Conservation (phyloP, 2,888 invertebrate species). For the Drosophila nr. fundita region DNA sequence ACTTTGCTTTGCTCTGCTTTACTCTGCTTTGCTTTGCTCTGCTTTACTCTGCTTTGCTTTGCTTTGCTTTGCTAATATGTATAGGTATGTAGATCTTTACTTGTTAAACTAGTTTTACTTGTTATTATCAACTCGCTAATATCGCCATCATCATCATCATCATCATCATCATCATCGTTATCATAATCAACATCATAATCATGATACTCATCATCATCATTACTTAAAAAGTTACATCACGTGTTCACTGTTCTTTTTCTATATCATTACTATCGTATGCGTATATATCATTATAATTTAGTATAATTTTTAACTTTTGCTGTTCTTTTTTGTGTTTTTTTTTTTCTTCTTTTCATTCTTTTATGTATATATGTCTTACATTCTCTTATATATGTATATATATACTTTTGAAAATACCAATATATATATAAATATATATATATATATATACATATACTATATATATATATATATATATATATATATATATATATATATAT, state of each 20-base stretch:
- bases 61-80: slow-evolving; percentile 32
- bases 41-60: slow-evolving; percentile 14
- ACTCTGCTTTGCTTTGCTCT: slow-evolving; percentile 68
- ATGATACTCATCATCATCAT: slow-evolving; percentile 48
- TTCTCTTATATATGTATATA: slow-evolving; percentile 60
- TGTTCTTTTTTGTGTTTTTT: slow-evolving; percentile 41
- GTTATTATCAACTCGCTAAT: slow-evolving; percentile 60
- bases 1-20: slow-evolving; percentile 71
- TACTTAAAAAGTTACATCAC: slow-evolving; percentile 81
- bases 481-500: slow-evolving; percentile 26
- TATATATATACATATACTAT: slow-evolving; percentile 21
- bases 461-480: slow-evolving; percentile 40
- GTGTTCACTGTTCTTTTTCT: slow-evolving; percentile 80
- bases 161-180: slow-evolving; percentile 36
- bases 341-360: slow-evolving; percentile 30
- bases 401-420: slow-evolving; percentile 59
- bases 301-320: slow-evolving; percentile 62
- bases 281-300: slow-evolving; percentile 63
- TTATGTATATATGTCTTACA: slow-evolving; percentile 59
- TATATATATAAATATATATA: slow-evolving; percentile 45
- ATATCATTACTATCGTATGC: slow-evolving; percentile 68
- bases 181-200: slow-evolving; percentile 37
- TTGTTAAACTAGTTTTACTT: slow-evolving; percentile 54
- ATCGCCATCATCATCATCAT: slow-evolving; percentile 45
- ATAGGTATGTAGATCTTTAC: slow-evolving; percentile 32